Base-by-base conservation (phyloP, 1,140 invertebrate species). In the Anoplophora glabripennis region DNA sequence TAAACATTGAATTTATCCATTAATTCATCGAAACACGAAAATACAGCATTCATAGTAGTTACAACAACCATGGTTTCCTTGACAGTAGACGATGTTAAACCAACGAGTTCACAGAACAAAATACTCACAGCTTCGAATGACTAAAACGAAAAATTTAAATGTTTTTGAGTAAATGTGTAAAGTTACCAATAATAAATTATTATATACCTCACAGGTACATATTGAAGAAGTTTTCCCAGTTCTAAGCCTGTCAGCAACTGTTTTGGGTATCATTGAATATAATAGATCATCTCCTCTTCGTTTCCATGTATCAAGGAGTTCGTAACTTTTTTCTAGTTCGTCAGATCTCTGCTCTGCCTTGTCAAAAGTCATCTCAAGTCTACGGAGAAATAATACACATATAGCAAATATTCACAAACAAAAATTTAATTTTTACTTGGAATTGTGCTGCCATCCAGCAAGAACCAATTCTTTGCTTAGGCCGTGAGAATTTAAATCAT, bases 261-360 rank as follows among this genome's bases (percentile, higher is more conserved):
- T 84, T 66, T 84, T 82, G 0, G 89, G 94, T 64, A 96, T 94
- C 93, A 96, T 95, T 3, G 93, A 94, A 72, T 96, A 96, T 0
- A 96, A 76, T 0, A 96, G 77, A 37, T 92, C 88, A 75, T 96
- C 92, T 0, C 91, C 90, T 62, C 87, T 84, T 51, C 87, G 86
- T 75, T 93, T 94, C 87, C 92, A 93, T 9, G 85, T 83, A 69
- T 94, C 91, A 5, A 87, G 75, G 7, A 90, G 75, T 40, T 83
- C 79, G 66, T 88, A 81, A 44, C 85, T 89, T 55, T 83, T 83
- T 68, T 91, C 86, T 46, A 92, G 70, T 45, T 90, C 87, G 59
- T 81, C 80, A 8, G 85, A 89, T 63, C 89, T 78, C 76, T 87
- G 82, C 68, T 91, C 88, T 3, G 88, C 87, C 57, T 87, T 84